Evolutionary conservation across 2,797 vertebrate species (phyloP), one percentile per base, ranked within the genome.

Genomic region (Schizothorax lantsangensis): DNA sequence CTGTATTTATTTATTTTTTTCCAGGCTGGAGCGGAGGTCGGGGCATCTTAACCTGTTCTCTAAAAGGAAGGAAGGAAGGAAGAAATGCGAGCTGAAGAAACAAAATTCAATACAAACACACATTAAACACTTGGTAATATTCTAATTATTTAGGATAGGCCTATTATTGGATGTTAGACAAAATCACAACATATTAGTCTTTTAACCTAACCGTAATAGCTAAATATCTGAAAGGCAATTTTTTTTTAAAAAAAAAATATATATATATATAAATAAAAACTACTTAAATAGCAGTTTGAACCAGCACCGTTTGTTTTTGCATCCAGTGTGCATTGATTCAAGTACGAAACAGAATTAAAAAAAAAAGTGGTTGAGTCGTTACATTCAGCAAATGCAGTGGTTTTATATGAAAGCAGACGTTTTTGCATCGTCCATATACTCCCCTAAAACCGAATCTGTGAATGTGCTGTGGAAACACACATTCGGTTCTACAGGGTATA

Each of bases 401-500:
- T 36, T 85, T 71, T 49, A 62, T 30, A 26, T 49, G 26, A 72
- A 64, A 64, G 26, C 49, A 57, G 98, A 97, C 94, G 98, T 97
- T 96, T 98, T 98, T 99, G 97, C 97, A 98, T 99, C 98, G 98
- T 97, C 97, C 97, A 99, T 97, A 99, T 99, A 98, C 97, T 99
- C 98, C 98, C 98, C 98, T 99, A 99, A 97, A 97, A 99, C 97
- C 97, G 98, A 99, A 99, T 99, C 97, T 99, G 98, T 99, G 98
- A 99, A 96, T 96, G 93, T 95, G 92, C 92, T 93, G 95, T 94
- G 86, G 97, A 97, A 97, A 99, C 98, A 99, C 98, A 99, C 98
- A 99, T 99, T 99, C 98, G 98, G 98, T 99, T 99, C 98, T 99
- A 99, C 98, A 99, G 98, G 98, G 98, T 99, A 99, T 97, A 99